A percentile compares a stretch with the other conserved stretches of the same genome.
phyloP scores from a whole-genome alignment of 2,888 invertebrate genomes.

The Pimpla rufipes region DNA sequence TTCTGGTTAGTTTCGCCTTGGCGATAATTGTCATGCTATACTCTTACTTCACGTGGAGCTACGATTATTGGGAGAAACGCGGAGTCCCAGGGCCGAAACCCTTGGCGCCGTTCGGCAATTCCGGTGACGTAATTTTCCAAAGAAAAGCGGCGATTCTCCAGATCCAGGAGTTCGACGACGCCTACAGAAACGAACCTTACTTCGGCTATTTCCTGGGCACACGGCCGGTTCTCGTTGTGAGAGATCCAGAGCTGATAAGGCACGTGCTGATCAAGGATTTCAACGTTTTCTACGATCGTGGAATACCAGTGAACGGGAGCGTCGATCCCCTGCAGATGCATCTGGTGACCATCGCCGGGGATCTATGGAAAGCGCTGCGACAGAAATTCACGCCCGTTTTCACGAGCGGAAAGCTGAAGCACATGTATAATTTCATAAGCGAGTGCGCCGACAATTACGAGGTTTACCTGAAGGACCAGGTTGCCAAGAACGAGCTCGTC shows the following conservation, averaged over 20 bases:
- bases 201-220: conserved; percentile 84
- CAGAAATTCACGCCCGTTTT: conserved; percentile 86
- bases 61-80: conserved; percentile 66
- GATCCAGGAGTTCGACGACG: conserved; percentile 64
- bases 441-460: conserved; percentile 84
- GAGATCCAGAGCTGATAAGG: conserved; percentile 82
- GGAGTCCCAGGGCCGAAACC: conserved; percentile 81
- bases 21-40: conserved; percentile 37
- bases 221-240: conserved; percentile 81
- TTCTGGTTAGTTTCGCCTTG: neutral
- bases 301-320: conserved; percentile 81
- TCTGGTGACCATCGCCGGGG: conserved; percentile 86
- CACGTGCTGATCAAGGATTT: conserved; percentile 85
- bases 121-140: conserved; percentile 72
- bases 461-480: conserved; percentile 81
- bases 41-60: conserved; percentile 45
- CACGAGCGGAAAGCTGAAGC: conserved; percentile 86
- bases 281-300: conserved; percentile 79
- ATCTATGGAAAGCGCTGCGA: conserved; percentile 86
- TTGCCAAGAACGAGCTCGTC: conserved; percentile 63
- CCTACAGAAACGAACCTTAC: conserved; percentile 67
- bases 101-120: conserved; percentile 81
- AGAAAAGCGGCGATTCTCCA: conserved; percentile 45
- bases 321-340: conserved; percentile 84
- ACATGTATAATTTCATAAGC: conserved; percentile 85